A percentile compares a stretch with the other conserved stretches of the same genome.
Conservation (phyloP, 2,797 vertebrate species). For the Pseudochromis fuscus region DNA sequence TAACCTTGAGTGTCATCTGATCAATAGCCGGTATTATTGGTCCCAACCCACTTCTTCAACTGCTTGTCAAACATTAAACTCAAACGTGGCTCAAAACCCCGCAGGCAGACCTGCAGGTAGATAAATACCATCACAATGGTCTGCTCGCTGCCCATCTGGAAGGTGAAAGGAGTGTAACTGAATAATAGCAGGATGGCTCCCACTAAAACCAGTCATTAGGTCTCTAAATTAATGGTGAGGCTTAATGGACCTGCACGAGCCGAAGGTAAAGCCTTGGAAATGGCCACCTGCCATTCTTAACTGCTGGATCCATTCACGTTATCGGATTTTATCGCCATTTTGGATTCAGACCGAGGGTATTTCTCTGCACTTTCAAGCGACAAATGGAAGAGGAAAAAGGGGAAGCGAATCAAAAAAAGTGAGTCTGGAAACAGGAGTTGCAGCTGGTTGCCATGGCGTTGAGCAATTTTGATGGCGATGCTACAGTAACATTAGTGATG, state of each 20-base stretch:
- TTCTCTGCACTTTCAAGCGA: constrained; percentile 1
- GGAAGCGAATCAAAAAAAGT: not conserved
- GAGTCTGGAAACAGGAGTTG: constrained; percentile 10
- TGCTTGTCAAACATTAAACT: constrained; percentile 70
- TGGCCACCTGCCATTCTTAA: constrained; percentile 61
- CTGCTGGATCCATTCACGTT: constrained; percentile 64
- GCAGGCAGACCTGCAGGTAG: constrained; percentile 37
- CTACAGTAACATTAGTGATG: constrained; percentile 27
- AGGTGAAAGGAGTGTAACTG: constrained; percentile 48
- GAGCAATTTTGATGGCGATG: constrained; percentile 1
- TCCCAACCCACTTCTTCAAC: constrained; percentile 67
- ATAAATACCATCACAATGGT: constrained; percentile 37
- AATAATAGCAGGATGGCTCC: constrained; percentile 63
- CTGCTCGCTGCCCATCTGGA: constrained; percentile 70
- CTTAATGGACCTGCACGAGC: constrained; percentile 69
- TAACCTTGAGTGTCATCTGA: constrained; percentile 80
- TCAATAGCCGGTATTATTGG: constrained; percentile 74
- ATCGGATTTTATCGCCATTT: constrained; percentile 8
- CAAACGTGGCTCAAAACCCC: constrained; percentile 36
- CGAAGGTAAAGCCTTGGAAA: constrained; percentile 64
- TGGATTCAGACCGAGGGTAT: constrained; percentile 12
- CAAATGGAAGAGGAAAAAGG: not conserved
- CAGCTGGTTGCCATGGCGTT: constrained; percentile 19
- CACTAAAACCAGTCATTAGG: constrained; percentile 75
- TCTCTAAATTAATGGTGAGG: constrained; percentile 67